phyloP scores from a whole-genome alignment of 2,888 invertebrate species.

The Sarcophaga caerulescens region DNA sequence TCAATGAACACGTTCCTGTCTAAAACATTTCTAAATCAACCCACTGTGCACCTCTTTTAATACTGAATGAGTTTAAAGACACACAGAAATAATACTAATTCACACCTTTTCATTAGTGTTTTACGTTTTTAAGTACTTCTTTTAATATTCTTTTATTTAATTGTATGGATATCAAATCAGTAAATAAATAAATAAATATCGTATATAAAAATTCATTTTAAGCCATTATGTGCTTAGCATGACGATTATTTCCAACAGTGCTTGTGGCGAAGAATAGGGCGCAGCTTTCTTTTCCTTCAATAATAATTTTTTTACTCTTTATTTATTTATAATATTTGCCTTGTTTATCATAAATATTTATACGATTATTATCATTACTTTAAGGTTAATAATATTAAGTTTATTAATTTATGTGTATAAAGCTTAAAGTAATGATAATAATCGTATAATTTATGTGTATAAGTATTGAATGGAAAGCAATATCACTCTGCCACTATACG shows the following conservation, averaged over 20 bases:
- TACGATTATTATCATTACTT: slow-evolving; percentile 42
- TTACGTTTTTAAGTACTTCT: slow-evolving; percentile 24
- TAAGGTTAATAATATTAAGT: slow-evolving; percentile 24
- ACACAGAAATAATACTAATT: neutral
- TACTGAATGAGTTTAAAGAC: neutral
- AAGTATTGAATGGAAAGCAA: neutral
- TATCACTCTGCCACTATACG: neutral
- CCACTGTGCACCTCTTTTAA: slow-evolving; percentile 26
- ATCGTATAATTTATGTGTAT: slow-evolving; percentile 12
- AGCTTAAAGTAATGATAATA: too few species aligned
- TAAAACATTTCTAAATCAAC: neutral
- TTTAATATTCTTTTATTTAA: slow-evolving; percentile 14
- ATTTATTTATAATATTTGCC: neutral
- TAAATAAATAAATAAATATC: too few species aligned
- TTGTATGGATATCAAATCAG: slow-evolving; percentile 43
- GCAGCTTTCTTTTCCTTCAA: slow-evolving; percentile 35
- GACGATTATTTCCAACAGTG: slow-evolving; percentile 25
- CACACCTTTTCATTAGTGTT: slow-evolving; percentile 47
- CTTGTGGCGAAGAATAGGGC: slow-evolving; percentile 31
- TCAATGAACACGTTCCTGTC: too few species aligned
- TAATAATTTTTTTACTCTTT: slow-evolving; percentile 4
- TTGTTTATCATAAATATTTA: slow-evolving; percentile 26
- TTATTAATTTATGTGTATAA: slow-evolving; percentile 13
- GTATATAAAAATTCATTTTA: slow-evolving; percentile 49
- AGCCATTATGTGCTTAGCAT: slow-evolving; percentile 42